Evolutionary conservation across 2,113 vertebrate species (phyloP), one percentile per base, ranked within the genome.

Genomic region (Melospiza georgiana): DNA sequence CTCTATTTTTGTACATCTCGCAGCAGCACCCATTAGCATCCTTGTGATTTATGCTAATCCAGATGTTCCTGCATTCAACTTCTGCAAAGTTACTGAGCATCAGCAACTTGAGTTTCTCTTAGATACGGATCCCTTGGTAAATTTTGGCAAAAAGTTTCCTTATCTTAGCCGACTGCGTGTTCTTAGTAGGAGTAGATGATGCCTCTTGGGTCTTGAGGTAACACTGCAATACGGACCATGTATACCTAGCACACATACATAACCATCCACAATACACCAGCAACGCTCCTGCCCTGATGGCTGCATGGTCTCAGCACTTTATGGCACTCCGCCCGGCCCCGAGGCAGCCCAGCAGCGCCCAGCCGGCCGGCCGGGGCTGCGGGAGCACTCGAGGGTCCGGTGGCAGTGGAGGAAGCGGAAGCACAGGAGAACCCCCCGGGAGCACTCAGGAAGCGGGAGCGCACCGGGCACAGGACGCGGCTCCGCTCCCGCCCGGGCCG

Each of bases 261-360:
- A 27, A 27, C 15, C 21, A 35, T 0, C 7, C 52, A 23, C 22
- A 24, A 6, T 0, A 22, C 1, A 10, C 21, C 7, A 18, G 4
- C 0, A 6, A 8, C 0, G n/a, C 9, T n/a, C 72, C 37, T 4
- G 67, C 10, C 68, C 46, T 19, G 9, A 46, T 0, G 18, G 15
- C 67, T 4, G 46, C n/a, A 0, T 0, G 11, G 12, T 3, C 39
- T 15, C 43, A 7, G 27, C 9, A 5, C 54, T 35, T 10, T 1
- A 11, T 2, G 11, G 10, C 21, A 6, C 3, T 10, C 35, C 5
- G 3, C 5, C 3, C 3, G 4, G 55, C 55, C 41, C 41, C 1
- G 11, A 20, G 28, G n/a, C 6, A 11, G n/a, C 35, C 4, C 20
- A 1, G 41, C 17, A 35, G 37, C 9, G 14, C 9, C 21, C 37